Percentiles rank a stretch among this genome's conserved stretches.
Evolutionary conservation across 1,140 invertebrate species (phyloP).

Genomic region (Lepidurus apus): DNA sequence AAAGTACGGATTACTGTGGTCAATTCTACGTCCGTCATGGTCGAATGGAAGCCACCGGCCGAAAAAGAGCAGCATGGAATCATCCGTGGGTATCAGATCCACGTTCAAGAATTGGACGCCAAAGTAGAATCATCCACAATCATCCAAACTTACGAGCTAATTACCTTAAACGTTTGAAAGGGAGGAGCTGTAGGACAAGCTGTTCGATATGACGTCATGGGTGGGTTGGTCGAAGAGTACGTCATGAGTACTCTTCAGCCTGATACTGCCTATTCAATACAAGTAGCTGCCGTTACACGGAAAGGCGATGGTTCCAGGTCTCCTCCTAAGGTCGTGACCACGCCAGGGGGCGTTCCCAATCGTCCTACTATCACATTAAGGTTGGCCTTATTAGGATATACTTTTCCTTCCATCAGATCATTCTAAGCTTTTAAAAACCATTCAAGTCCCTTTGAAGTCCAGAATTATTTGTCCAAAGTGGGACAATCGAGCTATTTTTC

Average conservation of each 20-base stretch:
- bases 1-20: conserved; percentile 77
- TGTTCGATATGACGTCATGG: conserved; percentile 64
- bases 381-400: conserved; percentile 48
- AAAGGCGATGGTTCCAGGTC: conserved; percentile 92
- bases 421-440: too few species aligned
- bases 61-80: conserved; percentile 91
- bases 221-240: conserved; percentile 68
- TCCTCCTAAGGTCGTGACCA: conserved; percentile 70
- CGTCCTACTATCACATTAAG: conserved; percentile 78
- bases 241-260: conserved; percentile 71
- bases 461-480: too few species aligned
- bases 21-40: conserved; percentile 88
- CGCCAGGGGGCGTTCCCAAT: conserved; percentile 87
- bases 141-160: too few species aligned
- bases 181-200: conserved; percentile 41
- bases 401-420: not conserved
- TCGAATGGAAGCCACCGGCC: conserved; percentile 83
- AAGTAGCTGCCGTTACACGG: conserved; percentile 86
- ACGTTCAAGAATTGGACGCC: conserved; percentile 83
- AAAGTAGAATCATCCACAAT: conserved; percentile 53
- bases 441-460: too few species aligned
- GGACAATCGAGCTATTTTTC: too few species aligned
- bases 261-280: conserved; percentile 84
- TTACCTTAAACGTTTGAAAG: not conserved
- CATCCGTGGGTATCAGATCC: conserved; percentile 92